These are phyloP conservation scores for Ophion obscuratus DNA, from an alignment of 2,888 invertebrate genomes.

Conservation along the genomic window DNA sequence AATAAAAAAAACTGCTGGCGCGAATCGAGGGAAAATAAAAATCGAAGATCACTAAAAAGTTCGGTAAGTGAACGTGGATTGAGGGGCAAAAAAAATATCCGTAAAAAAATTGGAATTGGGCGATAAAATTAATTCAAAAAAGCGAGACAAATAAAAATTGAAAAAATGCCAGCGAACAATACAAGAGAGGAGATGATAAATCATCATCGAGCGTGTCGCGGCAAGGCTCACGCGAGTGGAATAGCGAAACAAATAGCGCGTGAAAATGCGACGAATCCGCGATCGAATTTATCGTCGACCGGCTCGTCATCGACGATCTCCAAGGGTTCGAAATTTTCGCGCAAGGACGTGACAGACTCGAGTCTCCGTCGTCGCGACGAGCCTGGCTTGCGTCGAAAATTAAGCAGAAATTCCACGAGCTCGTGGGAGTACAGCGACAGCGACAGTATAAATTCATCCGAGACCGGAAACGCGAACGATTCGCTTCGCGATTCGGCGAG, in stretches of 20 bases:
- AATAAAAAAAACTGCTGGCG: neutral
- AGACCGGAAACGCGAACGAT: constrained; percentile 73
- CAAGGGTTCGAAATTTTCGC: constrained; percentile 57
- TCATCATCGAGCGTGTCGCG: constrained; percentile 90
- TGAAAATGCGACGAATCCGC: constrained; percentile 84
- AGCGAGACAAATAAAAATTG: neutral
- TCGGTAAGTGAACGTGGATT: neutral
- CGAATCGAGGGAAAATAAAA: neutral
- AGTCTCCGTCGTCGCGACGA: constrained; percentile 84
- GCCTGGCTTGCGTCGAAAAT: constrained; percentile 84
- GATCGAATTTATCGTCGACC: constrained; percentile 48
- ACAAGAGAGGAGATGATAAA: constrained; percentile 82
- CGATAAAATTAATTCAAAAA: neutral
- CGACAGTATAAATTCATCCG: constrained; percentile 86
- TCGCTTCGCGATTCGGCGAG: constrained; percentile 67
- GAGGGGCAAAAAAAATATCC: neutral
- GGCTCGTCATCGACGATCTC: constrained; percentile 74
- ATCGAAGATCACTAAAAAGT: neutral
- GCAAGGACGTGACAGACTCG: constrained; percentile 25
- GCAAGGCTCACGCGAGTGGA: constrained; percentile 91
- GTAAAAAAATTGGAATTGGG: constrained; percentile 3
- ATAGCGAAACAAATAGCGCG: constrained; percentile 85
- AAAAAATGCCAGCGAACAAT: constrained; percentile 83
- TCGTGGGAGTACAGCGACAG: constrained; percentile 89
- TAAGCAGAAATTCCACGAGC: constrained; percentile 87